Evolutionary conservation across 2,888 invertebrate species (phyloP).

Genomic region (Altica lythri): DNA sequence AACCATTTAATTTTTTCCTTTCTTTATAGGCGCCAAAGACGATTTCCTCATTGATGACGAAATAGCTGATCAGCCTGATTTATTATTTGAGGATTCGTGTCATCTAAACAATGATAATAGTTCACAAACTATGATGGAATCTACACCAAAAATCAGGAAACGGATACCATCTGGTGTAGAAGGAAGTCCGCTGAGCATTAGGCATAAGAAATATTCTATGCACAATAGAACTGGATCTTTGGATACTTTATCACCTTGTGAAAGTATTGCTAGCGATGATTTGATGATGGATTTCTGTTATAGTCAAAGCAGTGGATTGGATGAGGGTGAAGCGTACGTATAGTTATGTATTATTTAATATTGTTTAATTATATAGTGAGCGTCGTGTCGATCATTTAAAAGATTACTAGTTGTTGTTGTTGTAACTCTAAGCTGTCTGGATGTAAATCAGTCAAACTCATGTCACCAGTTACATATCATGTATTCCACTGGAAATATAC

Average conservation of each 20-base stretch:
- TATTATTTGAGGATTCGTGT: constrained; percentile 73
- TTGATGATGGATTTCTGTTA: constrained; percentile 84
- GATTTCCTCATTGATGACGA: constrained; percentile 87
- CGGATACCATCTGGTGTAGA: constrained; percentile 52
- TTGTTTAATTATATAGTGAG: neutral
- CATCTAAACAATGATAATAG: constrained; percentile 42
- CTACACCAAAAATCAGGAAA: constrained; percentile 52
- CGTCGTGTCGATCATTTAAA: too few species aligned
- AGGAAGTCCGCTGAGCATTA: constrained; percentile 52
- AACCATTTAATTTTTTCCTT: neutral
- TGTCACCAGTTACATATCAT: too few species aligned
- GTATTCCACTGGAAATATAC: too few species aligned
- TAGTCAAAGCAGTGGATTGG: constrained; percentile 57
- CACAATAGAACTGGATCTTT: constrained; percentile 66
- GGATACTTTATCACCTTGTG: constrained; percentile 81
- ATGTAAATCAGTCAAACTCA: too few species aligned
- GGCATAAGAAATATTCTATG: constrained; percentile 45
- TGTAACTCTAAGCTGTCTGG: too few species aligned
- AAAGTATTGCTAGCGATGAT: constrained; percentile 85
- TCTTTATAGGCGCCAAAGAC: constrained; percentile 59
- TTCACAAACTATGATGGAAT: constrained; percentile 52
- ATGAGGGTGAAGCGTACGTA: constrained; percentile 59
- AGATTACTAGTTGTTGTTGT: too few species aligned
- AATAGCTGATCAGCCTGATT: constrained; percentile 86
- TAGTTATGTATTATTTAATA: neutral